Evolutionary conservation across 2,888 invertebrate species (phyloP).

Genomic region (Harpalus rubripes): DNA sequence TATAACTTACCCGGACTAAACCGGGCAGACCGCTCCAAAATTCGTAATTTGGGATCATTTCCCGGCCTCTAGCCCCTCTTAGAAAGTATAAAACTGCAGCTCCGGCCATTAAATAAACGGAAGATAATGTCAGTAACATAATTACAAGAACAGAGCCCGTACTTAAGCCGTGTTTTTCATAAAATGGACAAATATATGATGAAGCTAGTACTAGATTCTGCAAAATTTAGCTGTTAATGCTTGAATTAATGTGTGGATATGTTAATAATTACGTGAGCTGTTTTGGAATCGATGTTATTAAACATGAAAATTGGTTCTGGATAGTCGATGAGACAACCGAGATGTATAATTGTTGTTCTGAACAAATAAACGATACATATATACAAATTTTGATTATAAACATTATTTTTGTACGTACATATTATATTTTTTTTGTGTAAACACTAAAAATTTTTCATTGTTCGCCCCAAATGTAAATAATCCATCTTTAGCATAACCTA

Average conservation of each 20-base stretch:
- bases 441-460: conserved; percentile 34
- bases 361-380: background rate
- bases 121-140: conserved; percentile 80
- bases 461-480: conserved; percentile 68
- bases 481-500: conserved; percentile 70
- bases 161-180: conserved; percentile 78
- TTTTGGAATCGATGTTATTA: conserved; percentile 7
- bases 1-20: conserved; percentile 82
- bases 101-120: conserved; percentile 84
- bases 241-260: conserved; percentile 14
- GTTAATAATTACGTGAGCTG: conserved; percentile 19
- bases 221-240: conserved; percentile 68
- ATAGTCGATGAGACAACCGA: conserved; percentile 14
- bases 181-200: conserved; percentile 77
- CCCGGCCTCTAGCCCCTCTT: conserved; percentile 85
- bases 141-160: conserved; percentile 83
- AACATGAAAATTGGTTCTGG: background rate
- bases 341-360: conserved; percentile 22
- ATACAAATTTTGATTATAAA: background rate
- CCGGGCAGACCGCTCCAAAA: conserved; percentile 87
- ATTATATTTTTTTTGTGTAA: background rate
- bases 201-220: conserved; percentile 80
- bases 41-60: conserved; percentile 86
- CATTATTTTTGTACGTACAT: conserved; percentile 24
- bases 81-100: conserved; percentile 83